These are phyloP conservation scores for Antechinus flavipes DNA, from an alignment of 2,113 vertebrate genomes.

Conservation along the genomic window DNA sequence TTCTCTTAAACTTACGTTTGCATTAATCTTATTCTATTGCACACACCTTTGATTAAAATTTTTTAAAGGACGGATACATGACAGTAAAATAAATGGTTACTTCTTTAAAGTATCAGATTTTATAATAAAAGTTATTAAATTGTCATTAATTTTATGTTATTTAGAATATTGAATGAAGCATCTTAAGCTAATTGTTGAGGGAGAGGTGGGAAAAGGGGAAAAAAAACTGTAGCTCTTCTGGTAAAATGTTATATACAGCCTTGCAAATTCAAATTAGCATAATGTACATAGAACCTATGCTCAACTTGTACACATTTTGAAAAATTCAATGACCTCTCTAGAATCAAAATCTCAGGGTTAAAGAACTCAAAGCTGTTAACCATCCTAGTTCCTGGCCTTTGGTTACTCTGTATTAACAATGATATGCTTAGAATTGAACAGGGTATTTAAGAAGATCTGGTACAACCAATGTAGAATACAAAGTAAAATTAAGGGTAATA, in stretches of 20 bases:
- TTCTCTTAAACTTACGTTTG: constrained; percentile 23
- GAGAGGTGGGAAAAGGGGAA: neutral
- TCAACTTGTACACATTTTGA: neutral
- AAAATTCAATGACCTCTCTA: neutral
- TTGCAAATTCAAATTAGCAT: neutral
- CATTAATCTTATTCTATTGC: neutral
- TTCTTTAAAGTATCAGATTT: constrained; percentile 18
- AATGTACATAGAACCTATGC: neutral
- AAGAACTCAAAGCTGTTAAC: neutral
- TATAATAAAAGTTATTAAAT: neutral
- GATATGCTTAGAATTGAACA: neutral
- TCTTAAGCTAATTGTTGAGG: constrained; percentile 28
- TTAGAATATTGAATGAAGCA: neutral
- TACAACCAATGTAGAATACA: neutral
- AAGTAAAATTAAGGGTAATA: neutral
- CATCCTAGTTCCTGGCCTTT: neutral
- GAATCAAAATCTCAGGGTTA: neutral
- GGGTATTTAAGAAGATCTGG: neutral
- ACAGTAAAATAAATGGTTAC: neutral
- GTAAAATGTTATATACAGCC: neutral
- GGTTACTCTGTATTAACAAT: neutral
- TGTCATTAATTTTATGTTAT: constrained; percentile 5
- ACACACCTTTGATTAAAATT: constrained; percentile 2
- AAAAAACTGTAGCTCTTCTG: neutral
- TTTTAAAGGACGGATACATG: constrained; percentile 13